Base-by-base conservation (phyloP, 2,113 vertebrate genomes). In the Saimiri boliviensis region DNA sequence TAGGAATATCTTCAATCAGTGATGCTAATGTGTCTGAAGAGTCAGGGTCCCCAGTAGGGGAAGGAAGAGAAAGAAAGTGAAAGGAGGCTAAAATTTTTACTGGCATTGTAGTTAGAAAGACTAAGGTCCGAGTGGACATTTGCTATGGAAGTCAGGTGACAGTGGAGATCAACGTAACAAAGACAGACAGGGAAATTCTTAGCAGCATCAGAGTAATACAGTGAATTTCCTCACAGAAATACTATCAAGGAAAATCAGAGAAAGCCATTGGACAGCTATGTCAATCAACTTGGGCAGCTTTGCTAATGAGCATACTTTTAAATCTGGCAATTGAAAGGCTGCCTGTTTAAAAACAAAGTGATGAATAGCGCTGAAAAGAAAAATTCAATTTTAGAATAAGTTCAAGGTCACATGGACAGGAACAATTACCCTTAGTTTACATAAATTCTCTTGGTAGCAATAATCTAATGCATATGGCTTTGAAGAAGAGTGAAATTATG, bases 401-500 rank as follows among this genome's bases (percentile, higher is more conserved):
- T 97, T 95, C 35, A 96, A 71, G 74, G 83, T 86, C 58, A 97
- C 76, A 96, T 45, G 91, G 89, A 42, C 3, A 96, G 4, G 54
- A 89, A 94, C 60, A 92, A 97, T 94, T 21, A 47, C 45, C 63
- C 42, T 25, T 73, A 54, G 56, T 88, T 97, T 20, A 89, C 81
- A 80, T 0, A 87, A 20, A 85, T 97, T 92, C 40, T 92, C 40
- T 63, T 54, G 84, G 19, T 63, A 97, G 82, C 80, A 87, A 83
- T 21, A 95, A 82, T 89, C 84, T 92, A 93, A 97, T 30, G 49
- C 17, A 91, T 93, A 93, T 60, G 56, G 52, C 40, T 97, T 93
- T 93, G 93, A 97, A 89, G 45, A 97, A 45, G 16, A 76, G 70
- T 93, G 93, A 98, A 97, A 93, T 80, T 8, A 23, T 93, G 7